Evolutionary conservation across 2,797 vertebrate genomes (phyloP).

Genomic region (Holocentrus rufus): DNA sequence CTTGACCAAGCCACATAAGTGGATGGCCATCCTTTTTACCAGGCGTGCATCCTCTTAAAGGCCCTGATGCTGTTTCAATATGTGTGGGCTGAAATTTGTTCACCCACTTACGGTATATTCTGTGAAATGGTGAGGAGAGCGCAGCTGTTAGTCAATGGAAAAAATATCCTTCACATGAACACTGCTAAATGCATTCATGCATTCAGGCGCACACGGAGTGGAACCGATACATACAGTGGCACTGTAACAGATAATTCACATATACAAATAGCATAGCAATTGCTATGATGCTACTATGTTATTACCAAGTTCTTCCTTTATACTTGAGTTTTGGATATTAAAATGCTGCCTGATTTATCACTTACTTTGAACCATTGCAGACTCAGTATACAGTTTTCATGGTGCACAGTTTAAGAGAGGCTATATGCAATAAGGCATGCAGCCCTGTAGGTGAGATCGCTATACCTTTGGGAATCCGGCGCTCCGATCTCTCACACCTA

Average conservation of each 20-base stretch:
- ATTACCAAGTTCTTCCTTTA: constrained; percentile 5
- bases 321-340: not conserved
- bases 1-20: constrained; percentile 45
- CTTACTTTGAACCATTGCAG: constrained; percentile 1
- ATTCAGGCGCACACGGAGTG: not conserved
- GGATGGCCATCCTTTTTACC: constrained; percentile 12
- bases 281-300: not conserved
- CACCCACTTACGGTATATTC: constrained; percentile 30
- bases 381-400: constrained; percentile 8
- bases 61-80: constrained; percentile 37
- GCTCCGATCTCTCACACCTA: constrained; percentile 44
- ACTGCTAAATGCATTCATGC: not conserved
- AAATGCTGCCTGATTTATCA: not conserved
- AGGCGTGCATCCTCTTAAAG: constrained; percentile 33
- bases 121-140: constrained; percentile 22
- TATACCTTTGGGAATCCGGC: constrained; percentile 32
- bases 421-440: constrained; percentile 30
- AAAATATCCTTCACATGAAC: not conserved
- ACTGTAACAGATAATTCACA: not conserved
- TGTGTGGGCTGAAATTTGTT: constrained; percentile 36
- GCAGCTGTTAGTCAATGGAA: constrained; percentile 26
- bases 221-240: not conserved
- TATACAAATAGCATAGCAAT: not conserved
- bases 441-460: constrained; percentile 21
- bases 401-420: constrained; percentile 20